Evolutionary conservation across 2,797 vertebrate genomes (phyloP).

Genomic region (Hybognathus amarus): DNA sequence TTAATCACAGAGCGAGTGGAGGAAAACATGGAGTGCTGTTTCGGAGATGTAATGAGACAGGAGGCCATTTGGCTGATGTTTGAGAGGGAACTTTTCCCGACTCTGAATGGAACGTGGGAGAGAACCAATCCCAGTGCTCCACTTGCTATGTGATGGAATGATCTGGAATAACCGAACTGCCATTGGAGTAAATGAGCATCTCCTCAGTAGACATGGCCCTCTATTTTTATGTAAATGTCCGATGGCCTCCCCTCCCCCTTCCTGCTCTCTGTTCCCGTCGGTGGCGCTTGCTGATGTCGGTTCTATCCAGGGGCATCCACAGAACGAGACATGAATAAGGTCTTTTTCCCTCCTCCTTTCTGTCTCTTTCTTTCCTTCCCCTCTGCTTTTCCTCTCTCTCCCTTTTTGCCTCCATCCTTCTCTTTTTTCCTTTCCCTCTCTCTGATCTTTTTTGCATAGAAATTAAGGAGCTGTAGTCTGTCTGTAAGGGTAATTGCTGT

Average conservation of each 20-base stretch:
- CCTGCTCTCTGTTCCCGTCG: conserved; percentile 35
- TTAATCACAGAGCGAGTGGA: conserved; percentile 65
- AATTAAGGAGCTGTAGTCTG: conserved; percentile 67
- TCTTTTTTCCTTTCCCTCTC: conserved; percentile 32
- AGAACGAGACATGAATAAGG: conserved; percentile 69
- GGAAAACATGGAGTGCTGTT: conserved; percentile 30
- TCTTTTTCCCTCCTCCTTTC: conserved; percentile 56
- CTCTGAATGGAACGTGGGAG: conserved; percentile 59
- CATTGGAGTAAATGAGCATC: conserved; percentile 67
- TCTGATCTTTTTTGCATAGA: conserved; percentile 70
- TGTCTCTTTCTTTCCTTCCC: conserved; percentile 53
- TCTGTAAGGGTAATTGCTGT: conserved; percentile 67
- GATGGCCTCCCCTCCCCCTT: conserved; percentile 59
- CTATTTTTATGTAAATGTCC: conserved; percentile 78
- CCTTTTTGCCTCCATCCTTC: conserved; percentile 55
- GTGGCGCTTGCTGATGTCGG: conserved; percentile 50
- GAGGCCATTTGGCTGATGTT: conserved; percentile 25
- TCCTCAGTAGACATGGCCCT: conserved; percentile 60
- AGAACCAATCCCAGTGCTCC: conserved; percentile 69
- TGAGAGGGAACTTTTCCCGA: conserved; percentile 58
- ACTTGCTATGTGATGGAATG: conserved; percentile 65
- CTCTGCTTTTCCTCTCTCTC: conserved; percentile 32
- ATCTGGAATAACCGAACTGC: conserved; percentile 66
- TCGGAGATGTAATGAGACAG: conserved; percentile 15
- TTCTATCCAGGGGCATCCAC: conserved; percentile 67